phyloP scores from a whole-genome alignment of 2,113 vertebrate genomes.

The Eublepharis macularius region DNA sequence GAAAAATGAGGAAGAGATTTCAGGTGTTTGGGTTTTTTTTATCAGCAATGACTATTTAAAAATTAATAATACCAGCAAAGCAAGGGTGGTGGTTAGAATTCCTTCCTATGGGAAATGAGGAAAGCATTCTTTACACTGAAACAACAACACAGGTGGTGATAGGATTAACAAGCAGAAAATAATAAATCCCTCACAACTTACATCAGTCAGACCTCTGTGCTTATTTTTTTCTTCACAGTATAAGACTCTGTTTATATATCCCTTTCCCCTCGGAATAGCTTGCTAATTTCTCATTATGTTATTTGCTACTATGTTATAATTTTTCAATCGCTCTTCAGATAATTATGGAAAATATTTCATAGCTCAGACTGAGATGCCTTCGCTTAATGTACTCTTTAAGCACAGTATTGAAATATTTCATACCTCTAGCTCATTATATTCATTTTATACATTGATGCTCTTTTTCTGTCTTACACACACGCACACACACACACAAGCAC shows the following conservation, averaged over 20 bases:
- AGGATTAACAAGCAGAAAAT: conserved; percentile 41
- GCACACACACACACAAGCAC: neutral
- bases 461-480: neutral
- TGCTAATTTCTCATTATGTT: neutral
- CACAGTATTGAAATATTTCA: neutral
- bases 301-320: conserved; percentile 22
- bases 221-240: conserved; percentile 44
- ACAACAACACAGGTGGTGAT: conserved; percentile 33
- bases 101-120: conserved; percentile 38
- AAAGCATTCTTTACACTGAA: conserved; percentile 38
- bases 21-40: conserved; percentile 59
- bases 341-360: neutral
- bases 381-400: neutral
- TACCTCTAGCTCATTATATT: neutral
- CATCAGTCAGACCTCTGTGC: conserved; percentile 23
- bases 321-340: conserved; percentile 32
- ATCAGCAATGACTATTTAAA: conserved; percentile 61
- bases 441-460: neutral
- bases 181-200: conserved; percentile 45
- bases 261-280: conserved; percentile 3
- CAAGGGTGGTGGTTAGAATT: conserved; percentile 41
- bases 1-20: conserved; percentile 52
- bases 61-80: conserved; percentile 49
- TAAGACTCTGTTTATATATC: neutral
- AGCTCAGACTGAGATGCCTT: neutral